A percentile compares a stretch with the other conserved stretches of the same genome.
These are phyloP conservation scores for Lysiphlebus fabarum DNA, from an alignment of 1,140 invertebrate species.

Conservation along the genomic window DNA sequence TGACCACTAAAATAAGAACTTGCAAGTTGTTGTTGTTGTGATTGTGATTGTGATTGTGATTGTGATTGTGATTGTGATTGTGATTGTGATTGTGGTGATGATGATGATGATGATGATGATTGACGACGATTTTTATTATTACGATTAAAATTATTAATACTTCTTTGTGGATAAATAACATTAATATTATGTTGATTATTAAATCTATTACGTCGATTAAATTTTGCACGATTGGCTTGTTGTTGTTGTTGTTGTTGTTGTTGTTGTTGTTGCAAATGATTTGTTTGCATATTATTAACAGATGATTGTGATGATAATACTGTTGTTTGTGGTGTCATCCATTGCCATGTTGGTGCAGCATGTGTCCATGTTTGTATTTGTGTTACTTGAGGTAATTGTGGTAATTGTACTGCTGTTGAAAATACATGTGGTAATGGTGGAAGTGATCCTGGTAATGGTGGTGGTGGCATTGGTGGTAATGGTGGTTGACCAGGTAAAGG, in stretches of 20 bases:
- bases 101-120: slow-evolving; percentile 29
- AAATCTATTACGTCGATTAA: slow-evolving; percentile 43
- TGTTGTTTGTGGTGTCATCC: slow-evolving; percentile 46
- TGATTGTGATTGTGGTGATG: slow-evolving; percentile 29
- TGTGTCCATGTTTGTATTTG: slow-evolving; percentile 47
- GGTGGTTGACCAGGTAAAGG: slow-evolving; percentile 52
- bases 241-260: not conserved
- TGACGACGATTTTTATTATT: slow-evolving; percentile 44
- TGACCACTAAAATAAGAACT: slow-evolving; percentile 36
- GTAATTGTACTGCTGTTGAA: slow-evolving; percentile 1
- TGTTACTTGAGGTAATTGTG: slow-evolving; percentile 44
- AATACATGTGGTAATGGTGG: slow-evolving; percentile 50
- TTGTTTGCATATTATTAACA: slow-evolving; percentile 31
- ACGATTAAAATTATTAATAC: slow-evolving; percentile 41
- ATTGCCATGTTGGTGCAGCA: slow-evolving; percentile 45
- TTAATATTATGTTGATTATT: slow-evolving; percentile 39
- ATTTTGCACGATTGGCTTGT: slow-evolving; percentile 41
- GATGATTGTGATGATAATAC: slow-evolving; percentile 37
- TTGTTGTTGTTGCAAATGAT: too few relatives aligned
- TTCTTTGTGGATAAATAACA: slow-evolving; percentile 42
- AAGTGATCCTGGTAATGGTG: slow-evolving; percentile 39
- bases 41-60: slow-evolving; percentile 31
- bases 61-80: slow-evolving; percentile 27
- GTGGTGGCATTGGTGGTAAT: slow-evolving; percentile 51
- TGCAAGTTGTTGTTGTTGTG: slow-evolving; percentile 30